Percentiles rank a stretch among this genome's conserved stretches.
Evolutionary conservation across 2,888 invertebrate genomes (phyloP).

Genomic region (Drosophila testacea): DNA sequence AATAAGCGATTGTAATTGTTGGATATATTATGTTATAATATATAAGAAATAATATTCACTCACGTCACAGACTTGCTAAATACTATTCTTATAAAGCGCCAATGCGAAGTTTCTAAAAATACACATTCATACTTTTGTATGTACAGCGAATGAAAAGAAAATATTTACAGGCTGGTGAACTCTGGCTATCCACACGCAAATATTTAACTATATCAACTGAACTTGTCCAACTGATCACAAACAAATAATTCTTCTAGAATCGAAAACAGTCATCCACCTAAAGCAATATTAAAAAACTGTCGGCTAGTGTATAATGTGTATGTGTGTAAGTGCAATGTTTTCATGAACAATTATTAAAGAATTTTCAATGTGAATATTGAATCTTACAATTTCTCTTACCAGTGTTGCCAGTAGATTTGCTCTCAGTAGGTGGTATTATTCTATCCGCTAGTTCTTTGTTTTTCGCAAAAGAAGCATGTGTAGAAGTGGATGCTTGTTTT

Average conservation of each 20-base stretch:
- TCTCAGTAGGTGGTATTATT: constrained; percentile 7
- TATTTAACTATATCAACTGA: neutral
- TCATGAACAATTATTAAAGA: no score
- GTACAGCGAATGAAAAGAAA: neutral
- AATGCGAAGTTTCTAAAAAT: constrained; percentile 25
- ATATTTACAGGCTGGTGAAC: neutral
- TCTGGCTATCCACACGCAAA: neutral
- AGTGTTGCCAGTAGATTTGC: constrained; percentile 9
- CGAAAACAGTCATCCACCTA: neutral
- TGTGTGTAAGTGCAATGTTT: neutral
- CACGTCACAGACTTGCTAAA: neutral
- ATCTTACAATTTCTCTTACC: constrained; percentile 27
- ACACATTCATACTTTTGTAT: neutral
- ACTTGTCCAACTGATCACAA: neutral
- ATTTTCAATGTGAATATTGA: no score
- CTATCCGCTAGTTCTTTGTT: constrained; percentile 34
- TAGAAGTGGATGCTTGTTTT: neutral
- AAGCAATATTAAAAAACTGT: neutral
- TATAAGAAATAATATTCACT: neutral
- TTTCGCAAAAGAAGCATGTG: neutral
- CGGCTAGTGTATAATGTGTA: neutral
- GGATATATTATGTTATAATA: neutral
- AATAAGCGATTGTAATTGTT: neutral
- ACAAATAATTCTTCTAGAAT: neutral
- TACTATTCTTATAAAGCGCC: neutral